These are phyloP conservation scores for Nothocercus julius DNA, from an alignment of 2,113 vertebrate species.

Conservation along the genomic window DNA sequence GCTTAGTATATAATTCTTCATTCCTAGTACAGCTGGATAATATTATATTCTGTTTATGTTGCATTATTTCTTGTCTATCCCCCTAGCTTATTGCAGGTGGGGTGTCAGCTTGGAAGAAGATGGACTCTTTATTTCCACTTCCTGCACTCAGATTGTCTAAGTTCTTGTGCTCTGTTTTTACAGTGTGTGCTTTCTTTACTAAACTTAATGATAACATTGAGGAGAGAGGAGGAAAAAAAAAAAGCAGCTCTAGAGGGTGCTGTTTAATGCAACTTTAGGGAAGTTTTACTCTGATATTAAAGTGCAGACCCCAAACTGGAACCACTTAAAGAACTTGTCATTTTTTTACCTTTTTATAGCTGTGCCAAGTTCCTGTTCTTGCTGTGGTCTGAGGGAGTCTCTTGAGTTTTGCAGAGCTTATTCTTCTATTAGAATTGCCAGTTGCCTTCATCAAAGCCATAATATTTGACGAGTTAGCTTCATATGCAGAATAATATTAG, in stretches of 20 bases:
- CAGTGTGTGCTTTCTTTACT: not conserved
- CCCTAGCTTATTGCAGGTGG: not conserved
- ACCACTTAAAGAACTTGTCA: not conserved
- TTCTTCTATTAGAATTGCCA: not conserved
- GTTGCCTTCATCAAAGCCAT: not conserved
- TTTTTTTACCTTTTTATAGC: not conserved
- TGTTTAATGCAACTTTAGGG: not conserved
- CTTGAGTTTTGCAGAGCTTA: not conserved
- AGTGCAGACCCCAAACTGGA: not conserved
- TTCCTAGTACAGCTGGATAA: not conserved
- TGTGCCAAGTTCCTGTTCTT: not conserved
- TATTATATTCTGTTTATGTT: not conserved
- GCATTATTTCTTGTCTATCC: not conserved
- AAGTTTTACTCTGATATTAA: not conserved
- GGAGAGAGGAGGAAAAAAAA: fast-evolving
- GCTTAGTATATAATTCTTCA: not conserved
- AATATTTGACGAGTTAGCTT: not conserved
- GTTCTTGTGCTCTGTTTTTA: not conserved
- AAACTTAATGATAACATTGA: not conserved
- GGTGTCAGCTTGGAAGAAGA: not conserved
- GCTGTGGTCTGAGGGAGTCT: not conserved
- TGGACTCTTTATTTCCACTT: not conserved
- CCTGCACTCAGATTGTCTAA: not conserved
- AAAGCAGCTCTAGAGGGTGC: slow-evolving; percentile 10
- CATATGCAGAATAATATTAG: not conserved